Evolutionary conservation across 2,888 invertebrate species (phyloP), one percentile per base, ranked within the genome.

Genomic region (Lydus trimaculatus): DNA sequence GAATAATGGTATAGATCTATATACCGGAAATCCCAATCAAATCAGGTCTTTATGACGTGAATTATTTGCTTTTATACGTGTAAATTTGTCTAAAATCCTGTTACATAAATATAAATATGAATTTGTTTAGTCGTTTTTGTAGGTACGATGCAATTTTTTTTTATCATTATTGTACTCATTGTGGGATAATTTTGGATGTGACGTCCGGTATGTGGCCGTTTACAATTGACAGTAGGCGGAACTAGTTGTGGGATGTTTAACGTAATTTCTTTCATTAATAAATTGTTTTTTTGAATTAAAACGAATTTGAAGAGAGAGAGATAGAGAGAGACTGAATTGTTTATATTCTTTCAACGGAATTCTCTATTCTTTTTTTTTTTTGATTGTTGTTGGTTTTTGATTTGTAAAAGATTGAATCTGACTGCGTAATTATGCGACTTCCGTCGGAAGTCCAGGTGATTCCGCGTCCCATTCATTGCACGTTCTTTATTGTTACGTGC

Each of bases 401-500:
- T 15, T 11, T 43, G 8, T n/a, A 33, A 60, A 60, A 36, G 36
- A 60, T 11, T 23, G 39, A 61, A 60, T 60, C 33, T 48, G 48
- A 63, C 60, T 13, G 61, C 63, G 64, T 71, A 65, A 59, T 52
- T 66, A 65, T 72, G 69, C 59, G 67, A 74, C 74, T 78, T 79
- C 78, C 79, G 78, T 71, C 79, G 79, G 79, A 80, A 78, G 78
- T 78, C 75, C 77, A 76, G 77, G 75, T 76, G 78, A 76, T 76
- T 76, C 76, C 73, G 75, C 71, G 72, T 70, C 68, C 71, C 48
- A 48, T 48, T 48, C 48, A 48, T 48, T 48, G 48, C 48, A 48
- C 48, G 48, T 61, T 67, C 63, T 65, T n/a, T n/a, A 43, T 43
- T 43, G 39, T 43, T 43, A 43, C 8, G 5, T 17, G n/a, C 17